Conservation (phyloP, 2,888 invertebrate species). For the Tanypteryx hageni region DNA sequence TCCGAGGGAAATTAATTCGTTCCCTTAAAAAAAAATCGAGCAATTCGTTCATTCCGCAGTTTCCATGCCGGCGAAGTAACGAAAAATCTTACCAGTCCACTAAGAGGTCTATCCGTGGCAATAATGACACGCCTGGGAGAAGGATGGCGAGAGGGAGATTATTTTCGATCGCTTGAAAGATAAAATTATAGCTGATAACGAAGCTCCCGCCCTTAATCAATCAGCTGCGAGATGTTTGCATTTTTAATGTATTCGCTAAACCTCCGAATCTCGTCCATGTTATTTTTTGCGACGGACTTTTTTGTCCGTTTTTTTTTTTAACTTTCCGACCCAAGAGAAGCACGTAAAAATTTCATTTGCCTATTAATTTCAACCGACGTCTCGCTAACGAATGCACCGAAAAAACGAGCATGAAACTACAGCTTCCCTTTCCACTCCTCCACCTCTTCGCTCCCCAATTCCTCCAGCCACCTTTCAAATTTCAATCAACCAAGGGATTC, state of each 20-base stretch:
- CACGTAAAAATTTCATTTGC: slow-evolving; percentile 22
- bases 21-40: too few species aligned
- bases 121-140: too few species aligned
- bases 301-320: background rate
- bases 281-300: background rate
- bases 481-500: background rate
- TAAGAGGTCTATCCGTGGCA: background rate
- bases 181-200: background rate
- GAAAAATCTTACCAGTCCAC: background rate
- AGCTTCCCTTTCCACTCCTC: too few species aligned
- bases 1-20: too few species aligned
- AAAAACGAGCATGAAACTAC: background rate
- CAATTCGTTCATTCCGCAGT: background rate
- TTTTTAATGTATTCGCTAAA: slow-evolving; percentile 16
- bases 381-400: slow-evolving; percentile 24
- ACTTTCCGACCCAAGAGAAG: background rate
- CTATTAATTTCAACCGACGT: background rate
- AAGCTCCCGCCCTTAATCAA: slow-evolving; percentile 4
- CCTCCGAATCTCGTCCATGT: background rate
- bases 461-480: background rate
- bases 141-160: background rate
- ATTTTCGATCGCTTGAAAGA: background rate
- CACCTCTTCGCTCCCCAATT: too few species aligned
- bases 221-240: slow-evolving; percentile 24
- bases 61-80: background rate